Evolutionary conservation across 2,888 invertebrate genomes (phyloP).

Genomic region (Sclerodermus sp.): DNA sequence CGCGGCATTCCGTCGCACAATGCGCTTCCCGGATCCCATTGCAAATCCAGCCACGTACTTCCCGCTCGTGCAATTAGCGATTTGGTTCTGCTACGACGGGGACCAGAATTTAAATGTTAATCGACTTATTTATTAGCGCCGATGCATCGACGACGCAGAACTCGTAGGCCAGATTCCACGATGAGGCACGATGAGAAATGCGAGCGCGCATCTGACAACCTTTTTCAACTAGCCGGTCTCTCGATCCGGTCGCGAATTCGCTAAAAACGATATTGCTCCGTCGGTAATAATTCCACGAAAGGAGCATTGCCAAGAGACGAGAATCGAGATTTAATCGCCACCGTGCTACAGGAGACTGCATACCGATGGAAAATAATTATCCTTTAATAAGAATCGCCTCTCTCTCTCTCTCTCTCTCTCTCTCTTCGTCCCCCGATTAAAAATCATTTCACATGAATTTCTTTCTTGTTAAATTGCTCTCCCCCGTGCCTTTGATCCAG

Average conservation of each 20-base stretch:
- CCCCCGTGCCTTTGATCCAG: slow-evolving; percentile 1
- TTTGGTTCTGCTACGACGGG: slow-evolving; percentile 29
- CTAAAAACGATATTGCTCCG: slow-evolving; percentile 45
- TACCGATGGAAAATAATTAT: background rate
- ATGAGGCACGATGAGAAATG: slow-evolving; percentile 46
- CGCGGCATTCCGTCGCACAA: no score
- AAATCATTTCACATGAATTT: no score
- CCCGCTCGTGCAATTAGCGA: slow-evolving; percentile 42
- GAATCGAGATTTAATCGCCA: slow-evolving; percentile 23
- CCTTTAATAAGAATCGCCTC: no score
- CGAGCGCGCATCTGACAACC: slow-evolving; percentile 10
- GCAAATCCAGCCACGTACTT: slow-evolving; percentile 43
- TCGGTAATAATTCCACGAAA: slow-evolving; percentile 30
- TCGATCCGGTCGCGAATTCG: slow-evolving; percentile 26
- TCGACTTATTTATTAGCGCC: slow-evolving; percentile 19
- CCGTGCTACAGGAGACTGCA: slow-evolving; percentile 13
- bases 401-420: no score
- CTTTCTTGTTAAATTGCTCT: background rate
- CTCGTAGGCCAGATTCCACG: slow-evolving; percentile 33
- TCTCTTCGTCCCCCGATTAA: no score
- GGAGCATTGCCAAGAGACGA: slow-evolving; percentile 15
- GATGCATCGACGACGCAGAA: slow-evolving; percentile 20
- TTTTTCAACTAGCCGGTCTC: background rate
- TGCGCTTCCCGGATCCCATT: slow-evolving; percentile 16
- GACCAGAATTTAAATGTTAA: slow-evolving; percentile 28